Evolutionary conservation across 2,113 vertebrate species (phyloP).

Genomic region (Burhinus oedicnemus): DNA sequence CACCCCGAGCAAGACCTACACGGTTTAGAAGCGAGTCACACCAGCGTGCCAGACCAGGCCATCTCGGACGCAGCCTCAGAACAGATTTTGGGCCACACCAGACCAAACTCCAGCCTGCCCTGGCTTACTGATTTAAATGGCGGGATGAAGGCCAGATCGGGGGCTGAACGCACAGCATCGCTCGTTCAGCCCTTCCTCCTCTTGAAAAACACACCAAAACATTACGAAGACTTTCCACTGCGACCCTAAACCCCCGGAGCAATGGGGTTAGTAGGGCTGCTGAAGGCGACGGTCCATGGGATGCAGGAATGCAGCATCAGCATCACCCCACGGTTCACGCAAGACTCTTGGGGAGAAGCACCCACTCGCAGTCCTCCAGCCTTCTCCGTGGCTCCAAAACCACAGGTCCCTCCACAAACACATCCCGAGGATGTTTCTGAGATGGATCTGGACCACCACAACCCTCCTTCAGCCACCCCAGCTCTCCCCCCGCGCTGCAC

Average conservation of each 20-base stretch:
- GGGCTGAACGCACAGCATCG: fast-evolving
- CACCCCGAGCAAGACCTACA: too few relatives aligned
- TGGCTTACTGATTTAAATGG: fast-evolving
- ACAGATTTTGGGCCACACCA: not conserved
- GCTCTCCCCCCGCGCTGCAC: too few relatives aligned
- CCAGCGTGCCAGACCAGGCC: not conserved
- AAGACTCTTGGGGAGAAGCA: not conserved
- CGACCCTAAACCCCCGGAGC: fast-evolving
- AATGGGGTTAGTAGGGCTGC: fast-evolving
- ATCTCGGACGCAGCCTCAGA: fast-evolving
- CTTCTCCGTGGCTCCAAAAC: not conserved
- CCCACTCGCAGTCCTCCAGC: fast-evolving
- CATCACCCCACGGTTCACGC: fast-evolving
- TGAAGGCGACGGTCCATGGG: fast-evolving
- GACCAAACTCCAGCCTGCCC: not conserved
- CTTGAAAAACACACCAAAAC: not conserved
- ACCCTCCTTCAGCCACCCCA: not conserved
- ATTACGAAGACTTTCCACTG: fast-evolving
- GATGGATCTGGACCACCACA: fast-evolving
- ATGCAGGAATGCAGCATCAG: not conserved
- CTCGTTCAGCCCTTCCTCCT: not conserved
- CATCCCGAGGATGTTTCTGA: fast-evolving
- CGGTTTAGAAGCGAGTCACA: fast-evolving
- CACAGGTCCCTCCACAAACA: fast-evolving
- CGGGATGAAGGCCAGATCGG: fast-evolving